phyloP scores from a whole-genome alignment of 2,888 invertebrate genomes.

The Hololepta plana region DNA sequence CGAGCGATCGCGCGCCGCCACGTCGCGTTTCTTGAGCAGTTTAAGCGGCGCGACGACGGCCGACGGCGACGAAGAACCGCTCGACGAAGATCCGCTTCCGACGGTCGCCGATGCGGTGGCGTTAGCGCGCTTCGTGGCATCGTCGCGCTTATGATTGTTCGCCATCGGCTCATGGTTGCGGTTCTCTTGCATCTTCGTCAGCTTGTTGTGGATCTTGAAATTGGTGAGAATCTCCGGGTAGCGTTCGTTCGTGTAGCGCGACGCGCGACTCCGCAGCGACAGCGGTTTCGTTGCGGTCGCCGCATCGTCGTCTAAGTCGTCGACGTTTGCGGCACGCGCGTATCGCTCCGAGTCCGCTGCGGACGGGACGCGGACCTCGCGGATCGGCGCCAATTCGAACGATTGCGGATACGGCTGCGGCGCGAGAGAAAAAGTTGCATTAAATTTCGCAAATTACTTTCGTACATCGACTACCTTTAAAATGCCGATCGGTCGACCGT shows the following conservation, averaged over 20 bases:
- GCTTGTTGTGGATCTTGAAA: conserved; percentile 10
- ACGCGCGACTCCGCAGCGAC: background rate
- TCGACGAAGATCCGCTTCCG: no score
- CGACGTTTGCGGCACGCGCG: conserved; percentile 6
- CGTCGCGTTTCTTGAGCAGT: no score
- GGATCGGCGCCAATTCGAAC: conserved; percentile 8
- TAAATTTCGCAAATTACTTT: no score
- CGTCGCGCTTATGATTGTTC: conserved; percentile 1
- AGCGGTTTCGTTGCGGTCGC: background rate
- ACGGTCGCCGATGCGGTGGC: no score
- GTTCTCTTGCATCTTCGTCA: conserved; percentile 5
- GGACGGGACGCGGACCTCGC: no score
- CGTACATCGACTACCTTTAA: conserved; percentile 11
- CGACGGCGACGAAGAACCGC: no score
- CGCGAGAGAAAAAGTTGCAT: background rate
- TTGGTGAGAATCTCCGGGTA: conserved; percentile 11
- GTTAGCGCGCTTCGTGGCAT: conserved; percentile 8
- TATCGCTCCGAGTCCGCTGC: no score
- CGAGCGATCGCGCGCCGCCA: no score
- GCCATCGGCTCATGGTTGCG: conserved; percentile 1
- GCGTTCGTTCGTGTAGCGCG: conserved; percentile 8
- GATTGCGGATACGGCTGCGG: conserved; percentile 8
- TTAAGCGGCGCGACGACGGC: no score
- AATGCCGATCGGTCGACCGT: conserved; percentile 15
- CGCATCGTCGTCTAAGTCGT: conserved; percentile 6